Percentiles rank a stretch among this genome's conserved stretches.
Evolutionary conservation across 2,888 invertebrate genomes (phyloP).

Genomic region (Elaeidobius kamerunicus): DNA sequence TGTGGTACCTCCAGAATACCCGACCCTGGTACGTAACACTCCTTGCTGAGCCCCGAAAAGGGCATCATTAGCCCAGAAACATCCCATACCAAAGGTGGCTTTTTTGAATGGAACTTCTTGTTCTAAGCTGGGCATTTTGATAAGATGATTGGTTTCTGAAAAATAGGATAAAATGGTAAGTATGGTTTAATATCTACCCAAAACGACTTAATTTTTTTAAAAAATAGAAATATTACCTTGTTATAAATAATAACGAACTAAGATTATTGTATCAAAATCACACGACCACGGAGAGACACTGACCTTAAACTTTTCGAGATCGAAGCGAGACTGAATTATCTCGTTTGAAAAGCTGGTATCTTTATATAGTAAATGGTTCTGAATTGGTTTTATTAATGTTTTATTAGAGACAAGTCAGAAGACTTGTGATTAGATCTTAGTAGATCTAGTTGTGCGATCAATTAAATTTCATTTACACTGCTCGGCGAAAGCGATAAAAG

Average conservation of each 20-base stretch:
- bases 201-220: background rate
- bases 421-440: too few species aligned
- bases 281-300: constrained; percentile 23
- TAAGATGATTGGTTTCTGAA: constrained; percentile 10
- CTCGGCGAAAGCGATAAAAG: background rate
- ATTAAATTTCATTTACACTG: constrained; percentile 10
- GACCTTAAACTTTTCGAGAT: constrained; percentile 23
- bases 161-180: background rate
- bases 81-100: constrained; percentile 91
- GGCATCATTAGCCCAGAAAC: constrained; percentile 90
- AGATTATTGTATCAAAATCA: background rate
- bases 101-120: constrained; percentile 66
- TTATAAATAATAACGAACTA: too few species aligned
- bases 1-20: constrained; percentile 85
- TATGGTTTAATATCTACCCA: background rate
- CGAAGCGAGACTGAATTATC: constrained; percentile 16
- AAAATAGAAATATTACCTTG: constrained; percentile 8
- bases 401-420: constrained; percentile 11
- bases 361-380: constrained; percentile 22
- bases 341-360: constrained; percentile 4
- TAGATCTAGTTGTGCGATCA: constrained; percentile 14
- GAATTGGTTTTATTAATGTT: constrained; percentile 8
- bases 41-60: constrained; percentile 73
- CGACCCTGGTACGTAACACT: constrained; percentile 87
- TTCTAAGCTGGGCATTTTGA: constrained; percentile 51